Percentiles rank a stretch among this genome's conserved stretches.
Conservation (phyloP, 2,888 invertebrate species). For the Limnephilus auricula region DNA sequence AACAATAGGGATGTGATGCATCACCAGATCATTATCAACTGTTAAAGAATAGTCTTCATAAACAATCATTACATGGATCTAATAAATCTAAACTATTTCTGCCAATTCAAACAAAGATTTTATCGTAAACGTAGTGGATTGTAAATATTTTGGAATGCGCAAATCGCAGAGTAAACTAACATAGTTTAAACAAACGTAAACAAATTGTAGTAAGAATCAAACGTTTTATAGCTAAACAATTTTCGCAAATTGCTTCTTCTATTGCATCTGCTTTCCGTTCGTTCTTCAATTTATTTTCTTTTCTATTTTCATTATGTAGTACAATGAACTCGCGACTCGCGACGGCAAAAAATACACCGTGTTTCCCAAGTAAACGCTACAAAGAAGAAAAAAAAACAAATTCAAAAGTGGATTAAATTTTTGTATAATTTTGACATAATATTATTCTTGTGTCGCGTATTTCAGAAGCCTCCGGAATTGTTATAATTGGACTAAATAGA, state of each 20-base stretch:
- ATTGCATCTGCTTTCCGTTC: conserved; percentile 28
- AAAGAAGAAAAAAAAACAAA: background rate
- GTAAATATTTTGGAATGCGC: background rate
- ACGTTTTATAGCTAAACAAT: background rate
- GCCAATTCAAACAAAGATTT: background rate
- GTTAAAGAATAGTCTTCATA: background rate
- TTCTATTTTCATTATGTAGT: conserved; percentile 8
- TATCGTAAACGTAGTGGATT: background rate
- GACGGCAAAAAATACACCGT: background rate
- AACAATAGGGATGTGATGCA: background rate
- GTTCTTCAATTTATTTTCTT: conserved; percentile 1
- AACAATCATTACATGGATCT: background rate
- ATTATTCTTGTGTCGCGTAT: background rate
- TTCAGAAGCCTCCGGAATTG: background rate
- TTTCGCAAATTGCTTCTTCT: background rate
- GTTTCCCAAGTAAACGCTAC: background rate
- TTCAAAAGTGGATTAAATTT: background rate
- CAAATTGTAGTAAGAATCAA: background rate
- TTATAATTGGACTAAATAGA: conserved; percentile 30
- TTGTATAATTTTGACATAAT: background rate
- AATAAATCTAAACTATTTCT: background rate
- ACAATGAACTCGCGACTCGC: background rate
- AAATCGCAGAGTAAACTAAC: background rate
- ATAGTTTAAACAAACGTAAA: background rate
- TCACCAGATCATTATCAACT: background rate